A percentile compares a stretch with the other conserved stretches of the same genome.
Conservation (phyloP, 2,797 vertebrate species). For the Iguana delicatissima region DNA sequence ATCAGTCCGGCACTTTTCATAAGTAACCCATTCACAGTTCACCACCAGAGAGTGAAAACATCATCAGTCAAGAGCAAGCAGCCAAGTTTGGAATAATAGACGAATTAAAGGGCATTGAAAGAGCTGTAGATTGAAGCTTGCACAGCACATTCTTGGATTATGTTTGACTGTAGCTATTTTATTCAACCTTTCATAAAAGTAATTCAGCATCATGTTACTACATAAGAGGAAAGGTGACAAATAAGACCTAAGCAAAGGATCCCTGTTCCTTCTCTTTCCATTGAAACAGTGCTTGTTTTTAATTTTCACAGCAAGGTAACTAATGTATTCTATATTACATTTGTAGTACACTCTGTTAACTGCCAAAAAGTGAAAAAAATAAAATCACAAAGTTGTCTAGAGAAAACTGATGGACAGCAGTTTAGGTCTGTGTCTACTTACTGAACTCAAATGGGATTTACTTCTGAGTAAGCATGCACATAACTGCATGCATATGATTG, state of each 20-base stretch:
- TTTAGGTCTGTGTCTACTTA: not conserved
- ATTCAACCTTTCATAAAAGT: conserved; percentile 17
- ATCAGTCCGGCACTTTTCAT: conserved; percentile 27
- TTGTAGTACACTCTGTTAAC: conserved; percentile 23
- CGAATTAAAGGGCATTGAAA: conserved; percentile 29
- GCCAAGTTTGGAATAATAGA: conserved; percentile 33
- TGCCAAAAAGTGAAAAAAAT: conserved; percentile 16
- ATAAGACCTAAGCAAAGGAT: conserved; percentile 9
- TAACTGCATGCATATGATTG: not conserved
- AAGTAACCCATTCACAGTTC: conserved; percentile 33
- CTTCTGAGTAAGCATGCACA: not conserved
- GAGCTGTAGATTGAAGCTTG: conserved; percentile 26
- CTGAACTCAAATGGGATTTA: not conserved
- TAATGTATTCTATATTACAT: not conserved
- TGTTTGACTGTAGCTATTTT: conserved; percentile 23
- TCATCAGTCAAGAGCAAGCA: conserved; percentile 34
- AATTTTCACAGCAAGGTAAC: not conserved
- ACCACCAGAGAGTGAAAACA: conserved; percentile 24
- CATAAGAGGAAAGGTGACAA: conserved; percentile 21
- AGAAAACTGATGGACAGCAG: not conserved
- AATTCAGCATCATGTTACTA: conserved; percentile 33
- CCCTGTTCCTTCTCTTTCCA: not conserved
- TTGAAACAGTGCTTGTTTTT: not conserved
- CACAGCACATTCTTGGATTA: conserved; percentile 39
- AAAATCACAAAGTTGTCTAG: not conserved